phyloP scores from a whole-genome alignment of 53 echinoderm and acorn worm genomes.

The Echinometra lucunter region DNA sequence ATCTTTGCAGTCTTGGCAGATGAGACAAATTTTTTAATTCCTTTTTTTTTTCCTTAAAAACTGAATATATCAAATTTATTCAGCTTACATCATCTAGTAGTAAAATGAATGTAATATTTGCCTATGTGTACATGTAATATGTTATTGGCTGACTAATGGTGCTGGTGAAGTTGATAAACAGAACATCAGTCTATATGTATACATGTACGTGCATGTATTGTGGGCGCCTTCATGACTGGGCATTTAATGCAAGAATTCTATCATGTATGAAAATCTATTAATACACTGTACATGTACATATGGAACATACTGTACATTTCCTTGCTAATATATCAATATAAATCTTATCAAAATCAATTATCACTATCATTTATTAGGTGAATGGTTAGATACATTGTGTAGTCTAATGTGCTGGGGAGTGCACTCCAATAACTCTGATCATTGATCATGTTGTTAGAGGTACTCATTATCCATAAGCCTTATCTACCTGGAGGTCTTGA shows the following conservation, averaged over 20 bases:
- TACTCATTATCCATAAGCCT: background rate
- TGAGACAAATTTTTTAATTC: background rate
- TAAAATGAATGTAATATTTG: background rate
- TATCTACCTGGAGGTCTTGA: background rate
- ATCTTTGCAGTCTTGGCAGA: background rate
- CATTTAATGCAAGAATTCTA: background rate
- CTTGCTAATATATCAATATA: too few species aligned
- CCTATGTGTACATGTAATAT: background rate
- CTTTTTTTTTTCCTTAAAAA: too few species aligned
- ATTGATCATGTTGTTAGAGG: background rate
- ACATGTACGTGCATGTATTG: background rate
- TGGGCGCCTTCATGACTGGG: background rate
- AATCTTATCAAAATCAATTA: too few species aligned
- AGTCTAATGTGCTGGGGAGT: background rate
- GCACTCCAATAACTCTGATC: background rate
- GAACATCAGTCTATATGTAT: background rate
- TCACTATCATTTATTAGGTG: too few species aligned
- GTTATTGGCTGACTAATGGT: slow-evolving; percentile 10
- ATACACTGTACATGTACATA: too few species aligned
- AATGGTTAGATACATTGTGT: background rate
- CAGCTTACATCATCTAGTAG: background rate
- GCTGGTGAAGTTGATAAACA: background rate
- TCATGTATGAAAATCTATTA: background rate
- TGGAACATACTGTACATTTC: too few species aligned
- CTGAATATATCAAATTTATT: too few species aligned